Base-by-base conservation (phyloP, 2,113 vertebrate species). In the Ancistrus triradiatus region DNA sequence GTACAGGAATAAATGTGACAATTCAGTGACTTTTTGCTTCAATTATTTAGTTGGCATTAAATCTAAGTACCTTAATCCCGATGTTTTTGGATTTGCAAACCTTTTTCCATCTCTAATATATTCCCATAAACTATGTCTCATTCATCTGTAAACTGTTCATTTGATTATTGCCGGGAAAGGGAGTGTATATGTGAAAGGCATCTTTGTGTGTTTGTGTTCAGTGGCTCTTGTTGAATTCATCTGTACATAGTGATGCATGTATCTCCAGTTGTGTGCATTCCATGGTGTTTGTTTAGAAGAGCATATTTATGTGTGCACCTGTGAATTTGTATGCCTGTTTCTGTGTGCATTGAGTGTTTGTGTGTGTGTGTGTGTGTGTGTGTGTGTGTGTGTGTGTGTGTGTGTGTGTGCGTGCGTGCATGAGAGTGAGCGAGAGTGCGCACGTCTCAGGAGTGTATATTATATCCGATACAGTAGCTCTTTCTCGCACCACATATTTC, bases 401-500 rank as follows among this genome's bases (percentile, higher is more conserved):
- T 72, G 76, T 82, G 80, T 75, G 82, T 78, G 74, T 78, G 83
- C 43, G 78, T 76, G 75, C 72, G 74, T 83, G 79, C 69, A 79
- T 76, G 72, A 76, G 82, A 72, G 80, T 85, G 84, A 83, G 84
- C 74, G 80, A 78, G 84, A 80, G 82, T 78, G 79, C 79, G 78
- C 24, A 14, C 65, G 88, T 90, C 91, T 93, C 92, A 74, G 80
- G 91, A 88, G 91, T 90, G 87, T 92, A 92, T 92, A 93, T 92
- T 93, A 92, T 93, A 93, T 92, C 90, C 90, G 90, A 94, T 92
- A 92, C 90, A 88, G 88, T 89, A 89, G 86, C 90, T 92, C 91
- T 92, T 93, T 93, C 88, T 90, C 88, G 89, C 86, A 88, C 87
- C 91, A 94, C 92, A 94, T 93, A 95, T 95, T 95, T 95, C 92